Evolutionary conservation across 2,888 invertebrate species (phyloP).

Genomic region (Molorchus minor): DNA sequence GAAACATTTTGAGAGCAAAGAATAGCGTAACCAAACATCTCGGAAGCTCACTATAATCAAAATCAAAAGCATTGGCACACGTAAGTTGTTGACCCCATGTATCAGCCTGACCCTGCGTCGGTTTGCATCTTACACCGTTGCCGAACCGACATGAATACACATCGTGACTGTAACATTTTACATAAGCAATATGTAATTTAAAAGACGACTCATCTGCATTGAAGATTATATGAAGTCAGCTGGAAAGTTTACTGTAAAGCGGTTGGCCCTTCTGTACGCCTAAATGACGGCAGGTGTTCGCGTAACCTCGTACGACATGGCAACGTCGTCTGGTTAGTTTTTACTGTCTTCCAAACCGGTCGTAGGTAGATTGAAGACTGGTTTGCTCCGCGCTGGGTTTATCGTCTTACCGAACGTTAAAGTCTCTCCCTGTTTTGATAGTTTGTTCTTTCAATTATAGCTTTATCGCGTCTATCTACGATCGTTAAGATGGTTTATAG

Average conservation of each 20-base stretch:
- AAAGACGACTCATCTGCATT: conserved; percentile 34
- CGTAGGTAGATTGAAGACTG: conserved; percentile 37
- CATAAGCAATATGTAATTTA: conserved; percentile 26
- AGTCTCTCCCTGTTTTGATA: conserved; percentile 25
- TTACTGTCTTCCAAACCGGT: conserved; percentile 44
- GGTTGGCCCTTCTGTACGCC: conserved; percentile 12
- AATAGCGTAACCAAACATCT: conserved; percentile 4
- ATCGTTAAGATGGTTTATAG: conserved; percentile 35
- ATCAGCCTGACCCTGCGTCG: conserved; percentile 29
- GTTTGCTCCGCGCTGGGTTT: conserved; percentile 29
- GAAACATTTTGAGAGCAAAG: conserved; percentile 14
- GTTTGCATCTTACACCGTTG: conserved; percentile 35
- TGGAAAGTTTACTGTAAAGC: conserved; percentile 21
- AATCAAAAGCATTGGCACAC: conserved; percentile 26
- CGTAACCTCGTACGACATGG: conserved; percentile 43
- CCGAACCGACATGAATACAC: conserved; percentile 18
- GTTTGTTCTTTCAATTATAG: conserved; percentile 30
- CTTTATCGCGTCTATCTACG: conserved; percentile 28
- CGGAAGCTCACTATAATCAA: conserved; percentile 17
- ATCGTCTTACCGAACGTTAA: conserved; percentile 29
- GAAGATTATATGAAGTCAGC: conserved; percentile 18
- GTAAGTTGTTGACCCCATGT: conserved; percentile 37
- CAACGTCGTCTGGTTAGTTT: conserved; percentile 44
- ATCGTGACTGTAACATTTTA: conserved; percentile 2
- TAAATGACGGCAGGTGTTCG: conserved; percentile 43